Evolutionary conservation across 2,888 invertebrate species (phyloP), one percentile per base, ranked within the genome.

Genomic region (Hydriomena furcata): DNA sequence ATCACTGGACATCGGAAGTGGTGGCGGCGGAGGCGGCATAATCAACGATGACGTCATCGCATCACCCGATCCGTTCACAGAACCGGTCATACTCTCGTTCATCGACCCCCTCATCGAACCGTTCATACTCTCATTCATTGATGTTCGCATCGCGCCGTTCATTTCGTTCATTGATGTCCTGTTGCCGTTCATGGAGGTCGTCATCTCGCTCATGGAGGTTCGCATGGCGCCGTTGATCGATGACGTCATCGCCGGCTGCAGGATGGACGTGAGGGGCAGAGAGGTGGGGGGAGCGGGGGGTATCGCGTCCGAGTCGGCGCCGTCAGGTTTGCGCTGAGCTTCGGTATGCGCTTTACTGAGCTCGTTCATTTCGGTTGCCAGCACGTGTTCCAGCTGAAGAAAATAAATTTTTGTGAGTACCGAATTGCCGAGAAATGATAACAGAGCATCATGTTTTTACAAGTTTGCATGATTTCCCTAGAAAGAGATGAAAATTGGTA

Each of bases 281-380:
- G 87, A 74, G 0, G 73, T 76, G 0, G 82, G 83, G 1, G 84
- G 86, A 1, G 88, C 73, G 0, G 89, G 87, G 0, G 82, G 86
- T 7, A 86, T 82, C 8, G 76, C 71, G 24, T 89, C 88, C 0
- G 89, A 89, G 0, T 88, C 87, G 0, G 89, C 89, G 2, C 89
- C 89, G 67, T 90, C 89, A 0, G 89, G 89, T 40, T 87, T 86
- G 46, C 89, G 79, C 27, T 87, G 84, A 0, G 79, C 81, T 54
- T 84, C 85, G 0, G 83, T 83, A 37, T 80, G 79, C 0, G 74
- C 75, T 53, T 82, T 85, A 66, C 77, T 79, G 0, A 87, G 72
- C 41, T 87, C 89, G 66, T 80, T 76, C 78, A 88, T 85, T 61
- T 89, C 89, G 0, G 84, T 79, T 0, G 88, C 89, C 37, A 90